Evolutionary conservation across 2,113 vertebrate genomes (phyloP).

Genomic region (Pangasianodon hypophthalmus): DNA sequence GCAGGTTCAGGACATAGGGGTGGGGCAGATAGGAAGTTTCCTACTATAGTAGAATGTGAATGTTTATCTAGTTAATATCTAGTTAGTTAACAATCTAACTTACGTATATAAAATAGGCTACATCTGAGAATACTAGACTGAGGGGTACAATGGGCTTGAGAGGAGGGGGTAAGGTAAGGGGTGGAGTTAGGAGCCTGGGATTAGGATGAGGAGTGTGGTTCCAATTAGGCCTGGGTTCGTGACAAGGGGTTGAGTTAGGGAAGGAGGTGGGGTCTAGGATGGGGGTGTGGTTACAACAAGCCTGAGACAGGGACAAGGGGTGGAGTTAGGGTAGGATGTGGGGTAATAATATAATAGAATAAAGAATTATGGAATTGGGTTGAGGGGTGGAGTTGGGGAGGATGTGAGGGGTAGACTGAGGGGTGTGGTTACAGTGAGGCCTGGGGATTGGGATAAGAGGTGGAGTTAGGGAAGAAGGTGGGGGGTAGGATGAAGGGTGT

Average conservation of each 20-base stretch:
- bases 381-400: neutral
- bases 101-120: neutral
- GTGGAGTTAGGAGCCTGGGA: neutral
- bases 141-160: neutral
- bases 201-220: neutral
- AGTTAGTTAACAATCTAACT: neutral
- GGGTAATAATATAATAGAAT: too few species aligned
- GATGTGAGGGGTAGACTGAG: neutral
- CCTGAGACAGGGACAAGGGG: too few species aligned
- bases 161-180: neutral
- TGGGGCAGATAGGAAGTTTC: neutral
- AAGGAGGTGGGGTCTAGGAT: neutral
- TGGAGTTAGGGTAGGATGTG: too few species aligned
- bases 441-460: neutral
- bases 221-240: neutral
- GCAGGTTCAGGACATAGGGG: neutral
- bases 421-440: neutral
- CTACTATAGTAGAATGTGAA: neutral
- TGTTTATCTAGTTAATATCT: neutral
- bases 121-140: neutral
- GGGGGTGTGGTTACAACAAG: neutral
- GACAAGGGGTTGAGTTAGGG: neutral
- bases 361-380: neutral
- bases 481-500: neutral
- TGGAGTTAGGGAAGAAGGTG: neutral